Evolutionary conservation across 2,797 vertebrate species (phyloP).

Genomic region (Salarias fasciatus): DNA sequence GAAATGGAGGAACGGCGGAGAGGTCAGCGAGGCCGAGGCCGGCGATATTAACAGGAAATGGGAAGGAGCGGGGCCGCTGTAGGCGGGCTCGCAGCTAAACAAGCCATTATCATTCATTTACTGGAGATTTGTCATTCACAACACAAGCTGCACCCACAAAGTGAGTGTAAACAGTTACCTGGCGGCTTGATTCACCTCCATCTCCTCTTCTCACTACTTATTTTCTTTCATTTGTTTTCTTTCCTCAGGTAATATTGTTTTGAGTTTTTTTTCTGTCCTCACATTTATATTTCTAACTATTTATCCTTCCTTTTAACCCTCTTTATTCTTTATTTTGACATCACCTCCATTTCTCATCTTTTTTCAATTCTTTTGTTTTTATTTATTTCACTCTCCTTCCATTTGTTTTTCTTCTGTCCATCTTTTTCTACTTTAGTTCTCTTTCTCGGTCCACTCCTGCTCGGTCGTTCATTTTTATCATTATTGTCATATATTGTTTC

Average conservation of each 20-base stretch:
- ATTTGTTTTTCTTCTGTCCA: too few species aligned
- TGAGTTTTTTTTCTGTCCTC: background rate
- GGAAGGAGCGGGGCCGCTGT: conserved; percentile 50
- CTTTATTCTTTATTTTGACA: too few species aligned
- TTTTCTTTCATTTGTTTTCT: background rate
- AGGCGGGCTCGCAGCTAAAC: conserved; percentile 62
- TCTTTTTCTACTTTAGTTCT: background rate
- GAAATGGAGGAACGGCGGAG: conserved; percentile 52
- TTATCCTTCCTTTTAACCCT: background rate
- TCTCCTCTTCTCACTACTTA: background rate
- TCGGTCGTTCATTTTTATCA: background rate
- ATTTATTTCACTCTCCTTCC: too few species aligned
- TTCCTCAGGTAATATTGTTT: background rate
- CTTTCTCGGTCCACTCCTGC: background rate
- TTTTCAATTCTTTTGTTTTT: background rate
- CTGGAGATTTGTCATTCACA: conserved; percentile 71
- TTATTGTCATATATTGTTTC: background rate
- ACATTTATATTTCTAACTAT: background rate
- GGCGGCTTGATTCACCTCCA: conserved; percentile 20
- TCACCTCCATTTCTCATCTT: background rate
- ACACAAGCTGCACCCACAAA: conserved; percentile 60
- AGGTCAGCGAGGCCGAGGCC: conserved; percentile 60
- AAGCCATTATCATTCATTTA: conserved; percentile 73
- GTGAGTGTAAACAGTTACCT: conserved; percentile 35
- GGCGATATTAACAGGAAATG: conserved; percentile 70